These are phyloP conservation scores for Ceratosolen fusciceps DNA, from an alignment of 1,140 invertebrate species.

Conservation along the genomic window DNA sequence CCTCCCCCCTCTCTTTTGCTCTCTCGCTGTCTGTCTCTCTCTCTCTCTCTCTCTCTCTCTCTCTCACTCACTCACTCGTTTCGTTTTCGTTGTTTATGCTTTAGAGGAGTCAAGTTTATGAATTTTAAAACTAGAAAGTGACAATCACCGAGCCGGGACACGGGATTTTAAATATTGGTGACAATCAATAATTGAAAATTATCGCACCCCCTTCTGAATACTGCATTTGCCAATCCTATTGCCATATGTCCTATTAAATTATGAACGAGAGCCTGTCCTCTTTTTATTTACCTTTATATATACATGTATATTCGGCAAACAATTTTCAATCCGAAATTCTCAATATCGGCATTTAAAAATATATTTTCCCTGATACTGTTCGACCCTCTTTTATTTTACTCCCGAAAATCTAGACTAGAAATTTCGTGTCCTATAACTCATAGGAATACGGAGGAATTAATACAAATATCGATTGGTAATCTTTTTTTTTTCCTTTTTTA, in stretches of 20 bases:
- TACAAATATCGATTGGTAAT: too few relatives aligned
- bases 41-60: too few relatives aligned
- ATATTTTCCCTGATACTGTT: too few relatives aligned
- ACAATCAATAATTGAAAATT: constrained; percentile 18
- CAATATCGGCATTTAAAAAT: too few relatives aligned
- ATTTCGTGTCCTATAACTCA: too few relatives aligned
- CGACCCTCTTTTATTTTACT: too few relatives aligned
- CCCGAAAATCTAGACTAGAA: too few relatives aligned
- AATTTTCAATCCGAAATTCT: background rate
- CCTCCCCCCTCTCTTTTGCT: background rate
- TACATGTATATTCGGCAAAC: too few relatives aligned
- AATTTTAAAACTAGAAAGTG: constrained; percentile 14
- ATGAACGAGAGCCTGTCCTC: background rate
- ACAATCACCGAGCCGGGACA: background rate
- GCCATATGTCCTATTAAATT: background rate
- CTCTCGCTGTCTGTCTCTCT: too few relatives aligned
- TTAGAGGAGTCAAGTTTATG: constrained; percentile 15
- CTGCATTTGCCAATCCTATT: background rate
- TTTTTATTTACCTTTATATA: background rate
- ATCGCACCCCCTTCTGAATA: constrained; percentile 8
- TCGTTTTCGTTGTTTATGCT: background rate
- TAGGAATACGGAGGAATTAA: too few relatives aligned
- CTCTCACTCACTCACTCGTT: background rate
- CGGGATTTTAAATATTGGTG: background rate
- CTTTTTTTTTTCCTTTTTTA: too few relatives aligned